These are phyloP conservation scores for Drosophila neutralis DNA, from an alignment of 2,888 invertebrate genomes.

Conservation along the genomic window DNA sequence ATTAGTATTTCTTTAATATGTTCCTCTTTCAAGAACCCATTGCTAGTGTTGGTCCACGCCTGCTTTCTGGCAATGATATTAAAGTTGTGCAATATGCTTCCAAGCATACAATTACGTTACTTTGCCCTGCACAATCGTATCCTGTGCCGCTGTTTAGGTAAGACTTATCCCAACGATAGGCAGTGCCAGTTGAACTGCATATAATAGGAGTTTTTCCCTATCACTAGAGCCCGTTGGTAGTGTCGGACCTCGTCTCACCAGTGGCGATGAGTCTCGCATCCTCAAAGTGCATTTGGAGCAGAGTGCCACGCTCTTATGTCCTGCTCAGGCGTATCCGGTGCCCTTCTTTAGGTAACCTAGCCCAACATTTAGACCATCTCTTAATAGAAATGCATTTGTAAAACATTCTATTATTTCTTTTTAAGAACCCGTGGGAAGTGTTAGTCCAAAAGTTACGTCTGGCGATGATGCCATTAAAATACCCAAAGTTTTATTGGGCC, in stretches of 20 bases:
- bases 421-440: slow-evolving; percentile 86
- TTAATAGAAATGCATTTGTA: neutral
- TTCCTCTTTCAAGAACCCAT: slow-evolving; percentile 86
- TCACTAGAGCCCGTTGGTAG: slow-evolving; percentile 86
- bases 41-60: slow-evolving; percentile 88
- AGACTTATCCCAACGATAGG: slow-evolving; percentile 85
- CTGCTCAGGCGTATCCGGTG: slow-evolving; percentile 89
- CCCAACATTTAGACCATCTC: slow-evolving; percentile 55
- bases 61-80: slow-evolving; percentile 84
- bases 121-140: slow-evolving; percentile 90
- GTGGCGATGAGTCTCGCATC: slow-evolving; percentile 88
- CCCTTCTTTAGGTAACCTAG: slow-evolving; percentile 89
- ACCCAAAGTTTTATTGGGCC: slow-evolving; percentile 83
- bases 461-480: slow-evolving; percentile 86
- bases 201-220: neutral
- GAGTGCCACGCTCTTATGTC: slow-evolving; percentile 87
- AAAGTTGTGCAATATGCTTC: slow-evolving; percentile 78
- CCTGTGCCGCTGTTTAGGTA: slow-evolving; percentile 90
- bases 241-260: slow-evolving; percentile 88
- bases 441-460: slow-evolving; percentile 88
- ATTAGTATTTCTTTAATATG: neutral
- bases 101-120: slow-evolving; percentile 86
- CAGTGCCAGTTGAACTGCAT: neutral
- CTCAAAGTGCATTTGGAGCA: slow-evolving; percentile 84
- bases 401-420: neutral